Base-by-base conservation (phyloP, 2,888 invertebrate species). In the Hydropsyche betteni region DNA sequence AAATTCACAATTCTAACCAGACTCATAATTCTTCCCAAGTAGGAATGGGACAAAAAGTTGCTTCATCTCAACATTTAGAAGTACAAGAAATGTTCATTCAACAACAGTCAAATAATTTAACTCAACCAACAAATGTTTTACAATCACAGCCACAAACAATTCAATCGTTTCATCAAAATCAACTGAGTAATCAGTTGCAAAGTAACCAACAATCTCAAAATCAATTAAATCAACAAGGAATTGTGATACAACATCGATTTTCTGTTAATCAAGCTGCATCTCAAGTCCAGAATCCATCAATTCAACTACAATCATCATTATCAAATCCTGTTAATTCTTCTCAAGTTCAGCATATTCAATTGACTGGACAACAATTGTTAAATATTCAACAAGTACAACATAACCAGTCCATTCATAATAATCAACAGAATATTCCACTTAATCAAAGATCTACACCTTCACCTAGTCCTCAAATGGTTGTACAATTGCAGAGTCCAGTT, bases 141-240 rank as follows among this genome's bases (percentile, higher is more conserved):
- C 69, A 69, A 70, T 34, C 10, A 3, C 70, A 70, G 69, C 74
- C 72, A 58, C 61, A 78, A 53, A 52, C 75, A 75, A 58, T 85
- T 75, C 83, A 84, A 76, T 80, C 81, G 10, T 87, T 86, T 3
- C 89, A 5, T 82, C 85, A 55, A 88, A 89, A 0, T 88, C 89
- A 5, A 53, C 58, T 34, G n/a, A 55, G 61, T n/a, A 8, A 72
- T 52, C 74, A 71, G 68, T n/a, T 50, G 10, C 70, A 70, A 14
- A 44, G 10, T 68, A 69, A 76, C 80, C 81, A 38, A 81, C 81
- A 8, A 82, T 82, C 69, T 87, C 85, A 58, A 89, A 89, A 0
- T 88, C 89, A 5, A 53, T 68, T 50, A 16, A 74, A 75, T 61
- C 44, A 74, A 69, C 74, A 74, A 70, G 16, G 51, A 14, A 58